Evolutionary conservation across 2,113 vertebrate species (phyloP).

Genomic region (Daboia siamensis): DNA sequence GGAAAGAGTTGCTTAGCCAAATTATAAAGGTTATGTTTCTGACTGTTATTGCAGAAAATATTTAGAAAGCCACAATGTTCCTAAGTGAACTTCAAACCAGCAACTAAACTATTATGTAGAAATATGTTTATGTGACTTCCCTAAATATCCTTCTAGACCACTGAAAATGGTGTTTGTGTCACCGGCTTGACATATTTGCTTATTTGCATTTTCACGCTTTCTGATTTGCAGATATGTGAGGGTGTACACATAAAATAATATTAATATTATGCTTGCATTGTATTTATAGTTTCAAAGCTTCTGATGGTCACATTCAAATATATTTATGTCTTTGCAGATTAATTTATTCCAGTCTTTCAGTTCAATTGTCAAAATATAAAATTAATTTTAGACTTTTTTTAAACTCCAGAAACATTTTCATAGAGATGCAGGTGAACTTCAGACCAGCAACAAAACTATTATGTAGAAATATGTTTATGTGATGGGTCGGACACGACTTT

Average conservation of each 20-base stretch:
- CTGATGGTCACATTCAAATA: not conserved
- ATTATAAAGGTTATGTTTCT: constrained; percentile 22
- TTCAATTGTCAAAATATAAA: not conserved
- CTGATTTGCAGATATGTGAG: constrained; percentile 15
- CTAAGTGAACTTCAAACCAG: not conserved
- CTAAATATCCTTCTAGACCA: not conserved
- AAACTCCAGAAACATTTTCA: not conserved
- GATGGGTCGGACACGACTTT: not conserved
- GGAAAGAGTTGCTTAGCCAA: not conserved
- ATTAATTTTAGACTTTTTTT: not conserved
- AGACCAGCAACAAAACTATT: not conserved
- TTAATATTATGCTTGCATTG: not conserved
- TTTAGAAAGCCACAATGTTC: not conserved
- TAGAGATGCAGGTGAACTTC: not conserved
- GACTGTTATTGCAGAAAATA: constrained; percentile 23
- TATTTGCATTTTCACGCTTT: constrained; percentile 7
- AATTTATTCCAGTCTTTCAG: not conserved
- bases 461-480: not conserved
- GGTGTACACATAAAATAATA: not conserved
- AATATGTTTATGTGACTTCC: not conserved
- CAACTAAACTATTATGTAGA: not conserved
- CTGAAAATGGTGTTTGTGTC: constrained; percentile 22
- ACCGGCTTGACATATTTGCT: constrained; percentile 18
- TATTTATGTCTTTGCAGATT: not conserved
- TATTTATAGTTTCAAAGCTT: not conserved